Evolutionary conservation across 2,113 vertebrate genomes (phyloP).

Genomic region (Aviceda subcristata): DNA sequence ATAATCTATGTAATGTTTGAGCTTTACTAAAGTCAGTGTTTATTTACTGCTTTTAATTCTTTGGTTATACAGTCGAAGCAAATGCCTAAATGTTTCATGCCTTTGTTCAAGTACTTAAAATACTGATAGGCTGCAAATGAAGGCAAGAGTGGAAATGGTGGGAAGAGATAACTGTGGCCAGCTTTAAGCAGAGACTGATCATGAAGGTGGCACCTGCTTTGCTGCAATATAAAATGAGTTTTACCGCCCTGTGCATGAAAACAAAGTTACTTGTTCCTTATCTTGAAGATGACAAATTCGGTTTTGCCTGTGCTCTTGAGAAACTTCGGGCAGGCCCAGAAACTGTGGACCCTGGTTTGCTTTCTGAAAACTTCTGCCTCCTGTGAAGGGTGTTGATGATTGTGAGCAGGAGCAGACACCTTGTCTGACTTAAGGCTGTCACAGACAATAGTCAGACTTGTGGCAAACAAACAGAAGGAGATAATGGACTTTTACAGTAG

Average conservation of each 20-base stretch:
- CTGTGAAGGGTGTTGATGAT: not conserved
- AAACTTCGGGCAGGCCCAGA: not conserved
- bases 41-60: not conserved
- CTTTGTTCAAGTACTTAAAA: not conserved
- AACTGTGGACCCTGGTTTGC: not conserved
- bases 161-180: not conserved
- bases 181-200: not conserved
- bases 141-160: not conserved
- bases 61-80: not conserved
- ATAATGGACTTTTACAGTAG: not conserved
- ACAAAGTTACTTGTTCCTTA: not conserved
- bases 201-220: not conserved
- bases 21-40: not conserved
- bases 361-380: not conserved
- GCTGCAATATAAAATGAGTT: not conserved
- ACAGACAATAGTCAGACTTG: not conserved
- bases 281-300: not conserved
- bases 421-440: not conserved
- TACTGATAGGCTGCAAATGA: not conserved
- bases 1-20: not conserved
- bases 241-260: not conserved
- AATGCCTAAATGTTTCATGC: not conserved
- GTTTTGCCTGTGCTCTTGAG: not conserved
- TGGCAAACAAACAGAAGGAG: not conserved
- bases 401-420: not conserved